Percentiles rank a stretch among this genome's conserved stretches.
Conservation (phyloP, 2,797 vertebrate genomes). For the Cossypha polioptera region DNA sequence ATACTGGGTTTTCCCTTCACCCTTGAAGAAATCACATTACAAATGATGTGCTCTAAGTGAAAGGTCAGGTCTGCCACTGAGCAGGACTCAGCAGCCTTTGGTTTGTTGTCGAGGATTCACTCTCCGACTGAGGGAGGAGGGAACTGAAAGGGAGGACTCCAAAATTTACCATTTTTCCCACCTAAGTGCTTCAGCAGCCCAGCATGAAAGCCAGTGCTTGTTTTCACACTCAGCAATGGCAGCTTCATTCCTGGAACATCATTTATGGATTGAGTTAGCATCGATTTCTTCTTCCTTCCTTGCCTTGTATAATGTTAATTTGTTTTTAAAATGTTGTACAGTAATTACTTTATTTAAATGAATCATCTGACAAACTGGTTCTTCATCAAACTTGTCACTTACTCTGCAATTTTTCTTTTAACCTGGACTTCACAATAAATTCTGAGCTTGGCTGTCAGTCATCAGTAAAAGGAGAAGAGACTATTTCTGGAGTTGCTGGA, state of each 20-base stretch:
- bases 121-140: background rate
- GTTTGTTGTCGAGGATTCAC: background rate
- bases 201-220: background rate
- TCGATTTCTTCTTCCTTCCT: background rate
- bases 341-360: conserved; percentile 47
- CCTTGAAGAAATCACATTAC: background rate
- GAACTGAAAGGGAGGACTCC: background rate
- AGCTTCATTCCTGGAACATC: background rate
- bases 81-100: background rate
- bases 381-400: background rate
- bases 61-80: background rate
- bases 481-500: background rate
- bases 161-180: background rate
- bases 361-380: background rate
- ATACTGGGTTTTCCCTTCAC: background rate
- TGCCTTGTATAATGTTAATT: background rate
- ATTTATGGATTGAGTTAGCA: background rate
- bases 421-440: background rate
- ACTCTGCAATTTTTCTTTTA: conserved; percentile 32
- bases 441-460: background rate
- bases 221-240: background rate
- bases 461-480: background rate
- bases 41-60: background rate
- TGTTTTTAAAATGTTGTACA: background rate
- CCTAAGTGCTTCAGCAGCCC: background rate